Evolutionary conservation across 2,797 vertebrate genomes (phyloP).

Genomic region (Myripristis jacobus): DNA sequence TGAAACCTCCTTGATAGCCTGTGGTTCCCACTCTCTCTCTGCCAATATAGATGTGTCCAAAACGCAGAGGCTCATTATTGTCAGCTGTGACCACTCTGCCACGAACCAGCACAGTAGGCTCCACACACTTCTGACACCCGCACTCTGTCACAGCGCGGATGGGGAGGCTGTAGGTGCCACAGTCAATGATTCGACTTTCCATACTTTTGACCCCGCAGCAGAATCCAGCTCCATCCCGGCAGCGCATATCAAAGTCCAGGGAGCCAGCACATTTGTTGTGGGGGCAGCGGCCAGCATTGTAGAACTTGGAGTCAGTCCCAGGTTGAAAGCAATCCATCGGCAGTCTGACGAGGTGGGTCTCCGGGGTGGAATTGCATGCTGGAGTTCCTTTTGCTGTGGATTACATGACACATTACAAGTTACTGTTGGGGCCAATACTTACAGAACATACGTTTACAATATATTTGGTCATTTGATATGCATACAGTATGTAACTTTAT

Average conservation of each 20-base stretch:
- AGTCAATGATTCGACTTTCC: conserved; percentile 85
- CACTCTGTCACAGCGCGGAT: conserved; percentile 89
- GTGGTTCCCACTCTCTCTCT: conserved; percentile 90
- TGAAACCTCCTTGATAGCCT: conserved; percentile 94
- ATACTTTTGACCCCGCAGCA: conserved; percentile 89
- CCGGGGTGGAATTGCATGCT: conserved; percentile 87
- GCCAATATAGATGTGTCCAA: conserved; percentile 91
- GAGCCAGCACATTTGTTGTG: conserved; percentile 85
- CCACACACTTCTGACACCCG: conserved; percentile 88
- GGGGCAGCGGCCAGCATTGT: conserved; percentile 89
- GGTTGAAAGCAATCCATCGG: conserved; percentile 88
- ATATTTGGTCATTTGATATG: neutral
- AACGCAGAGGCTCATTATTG: conserved; percentile 89
- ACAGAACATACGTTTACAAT: neutral
- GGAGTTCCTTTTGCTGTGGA: conserved; percentile 86
- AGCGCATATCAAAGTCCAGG: conserved; percentile 79
- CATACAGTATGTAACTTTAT: neutral
- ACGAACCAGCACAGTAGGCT: conserved; percentile 87
- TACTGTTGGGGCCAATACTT: conserved; percentile 5
- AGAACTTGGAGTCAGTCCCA: conserved; percentile 83
- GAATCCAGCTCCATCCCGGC: conserved; percentile 80
- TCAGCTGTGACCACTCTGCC: conserved; percentile 90
- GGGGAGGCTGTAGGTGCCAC: conserved; percentile 87
- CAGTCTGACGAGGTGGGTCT: conserved; percentile 87
- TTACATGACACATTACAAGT: conserved; percentile 31